Conservation (phyloP, 2,113 vertebrate species). For the Condylura cristata region DNA sequence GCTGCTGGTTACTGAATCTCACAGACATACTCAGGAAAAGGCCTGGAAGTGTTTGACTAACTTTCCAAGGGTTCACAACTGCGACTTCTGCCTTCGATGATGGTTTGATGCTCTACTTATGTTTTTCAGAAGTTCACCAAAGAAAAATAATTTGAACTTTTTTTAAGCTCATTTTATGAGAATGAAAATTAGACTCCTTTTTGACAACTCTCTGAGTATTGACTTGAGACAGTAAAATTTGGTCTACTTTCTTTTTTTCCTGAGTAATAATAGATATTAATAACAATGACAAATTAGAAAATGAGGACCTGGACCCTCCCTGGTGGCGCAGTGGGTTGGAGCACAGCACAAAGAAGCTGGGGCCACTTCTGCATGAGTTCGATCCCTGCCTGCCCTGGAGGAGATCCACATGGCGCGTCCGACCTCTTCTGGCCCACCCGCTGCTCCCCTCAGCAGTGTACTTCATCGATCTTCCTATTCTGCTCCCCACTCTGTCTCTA, state of each 20-base stretch:
- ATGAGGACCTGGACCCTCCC: slow-evolving; percentile 11
- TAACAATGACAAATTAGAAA: slow-evolving; percentile 17
- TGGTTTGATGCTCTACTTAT: slow-evolving; percentile 46
- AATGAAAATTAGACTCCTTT: slow-evolving; percentile 47
- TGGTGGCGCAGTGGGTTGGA: too few species aligned
- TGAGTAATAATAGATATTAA: slow-evolving; percentile 34
- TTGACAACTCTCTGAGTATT: background rate
- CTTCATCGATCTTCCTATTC: too few species aligned
- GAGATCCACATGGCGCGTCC: too few species aligned
- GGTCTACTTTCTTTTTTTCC: background rate
- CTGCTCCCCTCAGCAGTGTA: too few species aligned
- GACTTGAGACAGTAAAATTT: background rate
- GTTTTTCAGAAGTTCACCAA: slow-evolving; percentile 2
- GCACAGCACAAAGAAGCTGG: too few species aligned
- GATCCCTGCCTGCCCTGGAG: too few species aligned
- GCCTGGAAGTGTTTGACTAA: slow-evolving; percentile 53
- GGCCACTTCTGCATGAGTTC: too few species aligned
- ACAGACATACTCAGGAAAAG: slow-evolving; percentile 52
- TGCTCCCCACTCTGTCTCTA: too few species aligned
- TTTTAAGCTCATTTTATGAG: slow-evolving; percentile 63
- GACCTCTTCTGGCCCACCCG: too few species aligned
- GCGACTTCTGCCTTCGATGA: slow-evolving; percentile 18
- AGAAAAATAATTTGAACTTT: slow-evolving; percentile 58
- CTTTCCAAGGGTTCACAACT: slow-evolving; percentile 63
- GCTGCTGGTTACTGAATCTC: slow-evolving; percentile 42